These are phyloP conservation scores for Cathartes aura DNA, from an alignment of 2,113 vertebrate genomes.

Conservation along the genomic window DNA sequence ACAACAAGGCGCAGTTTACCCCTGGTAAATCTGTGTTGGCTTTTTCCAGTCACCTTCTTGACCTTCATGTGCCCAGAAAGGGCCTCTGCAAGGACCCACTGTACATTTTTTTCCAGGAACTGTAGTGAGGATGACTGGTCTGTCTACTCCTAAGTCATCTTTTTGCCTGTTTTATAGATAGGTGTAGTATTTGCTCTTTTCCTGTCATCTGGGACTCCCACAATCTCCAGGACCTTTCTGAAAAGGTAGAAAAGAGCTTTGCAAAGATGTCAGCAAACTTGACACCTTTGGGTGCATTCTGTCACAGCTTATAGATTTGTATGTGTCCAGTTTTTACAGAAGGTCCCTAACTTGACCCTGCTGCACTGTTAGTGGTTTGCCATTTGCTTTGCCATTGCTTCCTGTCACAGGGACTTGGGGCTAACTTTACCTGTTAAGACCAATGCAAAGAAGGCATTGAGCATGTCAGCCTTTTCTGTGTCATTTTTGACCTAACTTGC, in stretches of 20 bases:
- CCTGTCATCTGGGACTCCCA: not conserved
- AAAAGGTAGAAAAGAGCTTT: not conserved
- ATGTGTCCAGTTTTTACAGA: not conserved
- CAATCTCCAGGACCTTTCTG: not conserved
- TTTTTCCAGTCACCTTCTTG: not conserved
- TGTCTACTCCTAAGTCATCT: not conserved
- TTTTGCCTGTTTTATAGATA: not conserved
- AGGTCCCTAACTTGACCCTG: not conserved
- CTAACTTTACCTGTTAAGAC: not conserved
- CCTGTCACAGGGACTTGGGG: not conserved
- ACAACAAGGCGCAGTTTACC: not conserved
- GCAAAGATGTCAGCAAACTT: not conserved
- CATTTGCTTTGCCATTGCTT: not conserved
- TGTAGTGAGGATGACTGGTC: not conserved
- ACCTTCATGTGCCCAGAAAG: not conserved
- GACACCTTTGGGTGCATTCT: not conserved
- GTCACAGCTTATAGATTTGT: not conserved
- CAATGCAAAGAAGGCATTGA: not conserved
- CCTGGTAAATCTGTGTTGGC: not conserved
- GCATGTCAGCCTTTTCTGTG: not conserved
- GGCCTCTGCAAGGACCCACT: not conserved
- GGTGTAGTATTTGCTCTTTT: not conserved
- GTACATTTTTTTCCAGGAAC: not conserved
- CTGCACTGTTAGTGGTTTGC: not conserved
- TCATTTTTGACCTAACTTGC: not conserved